Base-by-base conservation (phyloP, 2,888 invertebrate genomes). In the Zhuqinia jingwanae region DNA sequence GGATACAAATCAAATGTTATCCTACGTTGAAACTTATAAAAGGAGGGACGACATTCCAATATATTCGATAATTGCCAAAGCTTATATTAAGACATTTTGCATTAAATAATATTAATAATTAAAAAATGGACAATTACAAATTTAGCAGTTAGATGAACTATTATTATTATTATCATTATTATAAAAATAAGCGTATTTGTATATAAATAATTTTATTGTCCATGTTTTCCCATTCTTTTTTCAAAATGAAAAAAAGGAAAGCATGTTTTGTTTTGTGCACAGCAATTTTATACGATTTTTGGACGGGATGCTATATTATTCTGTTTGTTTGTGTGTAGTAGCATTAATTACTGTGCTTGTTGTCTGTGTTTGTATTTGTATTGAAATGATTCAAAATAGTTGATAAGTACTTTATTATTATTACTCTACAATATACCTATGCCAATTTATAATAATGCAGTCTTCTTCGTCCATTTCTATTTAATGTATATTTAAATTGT, bases 1-100 rank as follows among this genome's bases (percentile, higher is more conserved):
- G 88, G 88, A n/a, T 89, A 88, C 70, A 89, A 89, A 65, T 85
- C 88, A 1, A 89, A 89, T 81, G 88, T 89, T 2, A 89, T 89
- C 85, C 63, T 89, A 11, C 88, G 89, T 11, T 89, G 88, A 87
- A 5, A 30, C 13, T 22, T 15, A 25, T 36, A 8, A 36, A 8
- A 36, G 36, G 36, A 36, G 36, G 36, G 36, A 36, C 36, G 36
- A 36, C 36, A 36, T 45, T 22, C 30, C 47, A 2, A 47, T 68
- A 2, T 30, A 68, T 68, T 53, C 20, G 27, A 75, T 75, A 53
- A 27, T 75, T 75, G 75, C 75, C 75, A 75, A 75, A 75, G 50
- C 65, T 36, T 42, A 30, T 30, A 17, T 30, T 65, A n/a, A 63
- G 36, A 63, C 65, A 27, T 36, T 36, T 36, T 36, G 36, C 56